phyloP scores from a whole-genome alignment of 92 coral and sea anemone genomes.

The Isaurus tuberculatus region DNA sequence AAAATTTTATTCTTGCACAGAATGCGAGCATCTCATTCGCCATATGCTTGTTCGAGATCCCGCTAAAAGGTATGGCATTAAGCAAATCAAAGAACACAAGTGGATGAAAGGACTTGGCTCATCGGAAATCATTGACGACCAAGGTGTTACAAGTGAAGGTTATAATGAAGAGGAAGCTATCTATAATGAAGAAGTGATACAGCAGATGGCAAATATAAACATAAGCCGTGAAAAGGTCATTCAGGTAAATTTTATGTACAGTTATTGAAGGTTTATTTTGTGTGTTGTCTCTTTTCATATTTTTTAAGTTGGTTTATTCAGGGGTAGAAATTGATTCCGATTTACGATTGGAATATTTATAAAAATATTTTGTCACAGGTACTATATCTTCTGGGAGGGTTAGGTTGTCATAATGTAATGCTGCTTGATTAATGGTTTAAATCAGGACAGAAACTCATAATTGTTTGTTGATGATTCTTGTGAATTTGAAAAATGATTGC shows the following conservation, averaged over 20 bases:
- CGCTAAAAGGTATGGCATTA: conserved; percentile 85
- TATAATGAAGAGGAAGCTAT: conserved; percentile 58
- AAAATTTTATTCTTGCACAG: conserved; percentile 44
- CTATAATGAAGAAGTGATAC: conserved; percentile 76
- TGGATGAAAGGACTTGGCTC: conserved; percentile 74
- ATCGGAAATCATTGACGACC: conserved; percentile 34
- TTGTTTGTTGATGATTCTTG: no score
- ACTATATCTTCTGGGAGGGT: no score
- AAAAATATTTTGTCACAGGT: no score
- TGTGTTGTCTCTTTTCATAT: no score
- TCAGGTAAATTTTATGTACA: conserved; percentile 64
- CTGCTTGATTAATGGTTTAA: no score
- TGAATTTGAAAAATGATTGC: no score
- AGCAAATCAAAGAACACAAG: conserved; percentile 84
- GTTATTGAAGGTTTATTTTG: no score
- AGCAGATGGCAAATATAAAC: conserved; percentile 76
- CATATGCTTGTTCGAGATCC: conserved; percentile 98
- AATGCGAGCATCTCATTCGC: conserved; percentile 96
- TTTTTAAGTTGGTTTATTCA: no score
- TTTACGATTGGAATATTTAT: no score
- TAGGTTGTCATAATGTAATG: neutral
- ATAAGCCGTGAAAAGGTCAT: conserved; percentile 81
- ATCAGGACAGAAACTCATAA: no score
- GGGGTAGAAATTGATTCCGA: no score
- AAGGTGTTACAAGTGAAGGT: conserved; percentile 37